Percentiles rank a stretch among this genome's conserved stretches.
Conservation (phyloP, 2,113 vertebrate species). For the Pandion haliaetus region DNA sequence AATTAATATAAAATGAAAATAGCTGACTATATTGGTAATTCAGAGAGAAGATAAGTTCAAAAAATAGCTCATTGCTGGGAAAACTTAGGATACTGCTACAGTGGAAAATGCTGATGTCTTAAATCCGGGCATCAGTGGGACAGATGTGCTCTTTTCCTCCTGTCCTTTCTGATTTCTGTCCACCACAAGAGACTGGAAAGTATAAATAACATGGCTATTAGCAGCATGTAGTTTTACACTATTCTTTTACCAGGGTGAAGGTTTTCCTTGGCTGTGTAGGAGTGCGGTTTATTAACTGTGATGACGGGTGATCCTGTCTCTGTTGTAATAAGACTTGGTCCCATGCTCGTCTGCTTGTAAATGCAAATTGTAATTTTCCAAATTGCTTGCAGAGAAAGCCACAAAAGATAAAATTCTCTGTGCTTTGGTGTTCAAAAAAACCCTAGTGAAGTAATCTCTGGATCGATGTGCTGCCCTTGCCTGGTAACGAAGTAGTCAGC, state of each 20-base stretch:
- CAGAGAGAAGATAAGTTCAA: background rate
- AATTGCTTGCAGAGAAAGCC: background rate
- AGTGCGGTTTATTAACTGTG: background rate
- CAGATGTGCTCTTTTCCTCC: background rate
- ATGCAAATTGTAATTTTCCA: background rate
- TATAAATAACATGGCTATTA: too few species aligned
- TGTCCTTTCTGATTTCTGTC: background rate
- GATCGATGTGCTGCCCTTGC: background rate
- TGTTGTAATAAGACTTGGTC: background rate
- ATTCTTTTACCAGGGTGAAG: background rate
- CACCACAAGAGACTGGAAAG: background rate
- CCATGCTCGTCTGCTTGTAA: background rate
- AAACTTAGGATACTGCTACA: background rate
- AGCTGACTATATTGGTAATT: background rate
- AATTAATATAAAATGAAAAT: background rate
- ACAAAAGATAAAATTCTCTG: background rate
- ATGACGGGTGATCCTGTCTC: accelerated
- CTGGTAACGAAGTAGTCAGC: background rate
- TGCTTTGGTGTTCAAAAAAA: background rate
- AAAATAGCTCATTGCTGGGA: background rate
- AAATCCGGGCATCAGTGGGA: background rate
- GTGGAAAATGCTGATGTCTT: background rate
- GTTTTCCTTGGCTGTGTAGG: background rate
- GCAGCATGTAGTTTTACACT: background rate
- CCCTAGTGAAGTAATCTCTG: background rate